phyloP scores from a whole-genome alignment of 2,888 invertebrate species.

The Acrobeloides nanus region DNA sequence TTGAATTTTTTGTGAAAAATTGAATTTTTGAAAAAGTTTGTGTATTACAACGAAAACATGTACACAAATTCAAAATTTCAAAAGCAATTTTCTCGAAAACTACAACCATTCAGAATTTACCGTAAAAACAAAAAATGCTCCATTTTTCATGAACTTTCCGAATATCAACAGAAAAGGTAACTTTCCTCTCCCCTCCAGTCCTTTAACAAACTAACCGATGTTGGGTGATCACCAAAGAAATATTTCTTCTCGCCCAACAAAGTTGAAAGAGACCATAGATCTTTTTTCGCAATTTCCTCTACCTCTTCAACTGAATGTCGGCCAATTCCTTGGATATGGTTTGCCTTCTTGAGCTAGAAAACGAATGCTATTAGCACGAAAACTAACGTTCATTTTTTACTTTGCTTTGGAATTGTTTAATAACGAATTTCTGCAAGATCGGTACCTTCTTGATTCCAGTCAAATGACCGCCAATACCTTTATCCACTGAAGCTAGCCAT shows the following conservation, averaged over 20 bases:
- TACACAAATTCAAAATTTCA: no score
- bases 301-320: constrained; percentile 54
- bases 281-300: constrained; percentile 50
- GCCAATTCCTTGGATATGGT: constrained; percentile 54
- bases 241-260: constrained; percentile 51
- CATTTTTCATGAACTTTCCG: no score
- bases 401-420: constrained; percentile 11
- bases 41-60: no score
- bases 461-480: constrained; percentile 25
- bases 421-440: constrained; percentile 27
- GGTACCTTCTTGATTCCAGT: constrained; percentile 34
- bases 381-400: constrained; percentile 1
- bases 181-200: no score
- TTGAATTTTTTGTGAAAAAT: no score
- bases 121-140: no score
- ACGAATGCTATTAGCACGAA: not conserved
- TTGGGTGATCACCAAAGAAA: constrained; percentile 29
- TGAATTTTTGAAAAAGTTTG: no score
- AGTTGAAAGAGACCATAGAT: constrained; percentile 54
- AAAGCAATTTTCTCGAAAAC: no score
- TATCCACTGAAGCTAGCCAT: constrained; percentile 29
- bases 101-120: no score
- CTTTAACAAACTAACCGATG: no score
- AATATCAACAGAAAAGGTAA: no score
- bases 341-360: constrained; percentile 24